Conservation (phyloP, 2,888 invertebrate species). For the Drosophila multiciliata region DNA sequence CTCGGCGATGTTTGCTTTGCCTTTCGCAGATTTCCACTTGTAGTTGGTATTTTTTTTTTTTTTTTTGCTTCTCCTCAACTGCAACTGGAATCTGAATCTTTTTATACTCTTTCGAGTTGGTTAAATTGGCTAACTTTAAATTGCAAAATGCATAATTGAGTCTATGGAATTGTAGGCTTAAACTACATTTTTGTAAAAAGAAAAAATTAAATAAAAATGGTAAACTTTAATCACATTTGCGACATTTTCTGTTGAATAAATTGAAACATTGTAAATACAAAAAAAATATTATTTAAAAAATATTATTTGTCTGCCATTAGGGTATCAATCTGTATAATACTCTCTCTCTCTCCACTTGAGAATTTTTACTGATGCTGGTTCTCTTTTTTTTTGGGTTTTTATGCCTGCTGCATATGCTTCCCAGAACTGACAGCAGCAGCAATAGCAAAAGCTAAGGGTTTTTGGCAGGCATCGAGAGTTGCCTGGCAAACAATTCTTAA, state of each 20-base stretch:
- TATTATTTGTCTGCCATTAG: neutral
- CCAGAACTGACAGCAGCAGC: slow-evolving; percentile 31
- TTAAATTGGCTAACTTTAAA: neutral
- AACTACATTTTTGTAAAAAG: neutral
- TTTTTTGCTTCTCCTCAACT: slow-evolving; percentile 18
- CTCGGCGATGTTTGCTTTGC: slow-evolving; percentile 65
- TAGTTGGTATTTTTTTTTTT: slow-evolving; percentile 34
- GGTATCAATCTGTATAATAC: slow-evolving; percentile 1
- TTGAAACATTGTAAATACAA: no score
- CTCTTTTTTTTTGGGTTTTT: slow-evolving; percentile 51
- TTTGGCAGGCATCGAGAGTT: slow-evolving; percentile 57
- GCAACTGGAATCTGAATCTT: slow-evolving; percentile 26
- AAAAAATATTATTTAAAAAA: neutral
- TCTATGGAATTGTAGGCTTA: neutral
- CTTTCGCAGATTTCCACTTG: slow-evolving; percentile 49
- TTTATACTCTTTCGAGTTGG: slow-evolving; percentile 31
- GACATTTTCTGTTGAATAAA: neutral
- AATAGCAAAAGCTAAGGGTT: slow-evolving; percentile 40
- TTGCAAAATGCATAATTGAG: neutral
- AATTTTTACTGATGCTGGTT: slow-evolving; percentile 21
- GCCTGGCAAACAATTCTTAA: slow-evolving; percentile 67
- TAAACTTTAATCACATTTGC: no score
- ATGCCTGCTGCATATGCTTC: slow-evolving; percentile 51
- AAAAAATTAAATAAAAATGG: neutral
- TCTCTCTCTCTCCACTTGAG: neutral